Evolutionary conservation across 2,797 vertebrate genomes (phyloP), one percentile per base, ranked within the genome.

Genomic region (Phalloptychus januarius): DNA sequence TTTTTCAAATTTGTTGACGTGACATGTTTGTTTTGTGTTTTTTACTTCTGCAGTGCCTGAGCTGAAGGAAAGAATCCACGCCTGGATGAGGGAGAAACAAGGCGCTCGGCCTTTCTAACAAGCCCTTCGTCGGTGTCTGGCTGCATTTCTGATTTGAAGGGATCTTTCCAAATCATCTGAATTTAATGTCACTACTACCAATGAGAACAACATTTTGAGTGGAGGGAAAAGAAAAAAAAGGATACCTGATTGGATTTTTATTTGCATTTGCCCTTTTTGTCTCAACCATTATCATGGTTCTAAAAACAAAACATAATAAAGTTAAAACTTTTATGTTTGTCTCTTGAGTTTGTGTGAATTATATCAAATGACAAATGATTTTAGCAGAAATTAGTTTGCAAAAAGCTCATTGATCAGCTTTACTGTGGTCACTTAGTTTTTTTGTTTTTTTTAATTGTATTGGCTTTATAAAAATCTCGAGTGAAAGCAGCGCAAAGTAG

Each of bases 31-130:
- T 11, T 33, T 77, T 40, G 23, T 79, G 15, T 69, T 36, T 28
- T 0, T 13, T 16, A 23, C 56, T 78, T 81, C 16, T 76, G n/a
- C 93, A 99, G 98, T 99, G 93, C 98, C 98, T 87, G 98, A 98
- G 87, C 94, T 99, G 79, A 99, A 98, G 92, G 98, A 98, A 85
- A 96, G 97, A 89, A 99, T 99, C 90, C 97, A 99, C 5, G 92
- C 96, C 54, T 99, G 98, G 98, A 99, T 99, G 98, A 96, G 96
- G 92, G 97, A 97, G 93, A 99, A 99, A 89, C 98, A 96, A 81
- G 94, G 91, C 6, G 94, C 95, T 44, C 94, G 95, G 38, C 91
- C 77, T 78, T 74, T 89, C 80, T 94, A 94, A 94, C 90, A 90
- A 94, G 81, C 63, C 73, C 61, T 71, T 77, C 72, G 40, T 77